These are phyloP conservation scores for Tethya wilhelma DNA, from an alignment of 37 sponge, comb jelly and placozoan species.

Conservation along the genomic window DNA sequence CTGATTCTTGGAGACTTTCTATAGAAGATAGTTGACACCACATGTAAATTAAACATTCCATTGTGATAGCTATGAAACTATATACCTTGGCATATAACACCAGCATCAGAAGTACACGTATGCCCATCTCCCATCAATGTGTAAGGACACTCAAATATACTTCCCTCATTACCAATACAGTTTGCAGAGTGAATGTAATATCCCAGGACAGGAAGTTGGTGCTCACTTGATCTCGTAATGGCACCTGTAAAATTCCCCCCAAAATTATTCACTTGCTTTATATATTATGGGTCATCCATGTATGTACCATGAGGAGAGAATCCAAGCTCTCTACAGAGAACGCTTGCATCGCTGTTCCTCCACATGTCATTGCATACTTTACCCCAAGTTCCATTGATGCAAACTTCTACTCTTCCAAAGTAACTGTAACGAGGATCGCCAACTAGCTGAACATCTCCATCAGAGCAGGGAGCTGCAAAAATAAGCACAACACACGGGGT, in stretches of 20 bases:
- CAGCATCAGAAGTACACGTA: background rate
- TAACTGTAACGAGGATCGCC: background rate
- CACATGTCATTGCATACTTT: conserved; percentile 16
- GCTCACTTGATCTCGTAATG: background rate
- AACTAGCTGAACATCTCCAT: conserved; percentile 17
- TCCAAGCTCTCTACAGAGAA: conserved; percentile 16
- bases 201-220: background rate
- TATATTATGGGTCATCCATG: no score
- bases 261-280: no score
- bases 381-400: no score
- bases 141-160: background rate
- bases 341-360: conserved; percentile 14
- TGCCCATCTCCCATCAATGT: background rate
- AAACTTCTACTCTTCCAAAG: conserved; percentile 27
- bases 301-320: conserved; percentile 13
- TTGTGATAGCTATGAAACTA: background rate
- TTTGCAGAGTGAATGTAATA: background rate
- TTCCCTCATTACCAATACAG: background rate
- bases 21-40: background rate
- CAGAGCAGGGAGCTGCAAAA: conserved; percentile 1
- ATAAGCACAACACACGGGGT: background rate
- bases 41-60: background rate
- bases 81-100: background rate
- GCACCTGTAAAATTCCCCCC: background rate
- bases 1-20: background rate